Evolutionary conservation across 2,113 vertebrate genomes (phyloP).

Genomic region (Corydoras maculifer): DNA sequence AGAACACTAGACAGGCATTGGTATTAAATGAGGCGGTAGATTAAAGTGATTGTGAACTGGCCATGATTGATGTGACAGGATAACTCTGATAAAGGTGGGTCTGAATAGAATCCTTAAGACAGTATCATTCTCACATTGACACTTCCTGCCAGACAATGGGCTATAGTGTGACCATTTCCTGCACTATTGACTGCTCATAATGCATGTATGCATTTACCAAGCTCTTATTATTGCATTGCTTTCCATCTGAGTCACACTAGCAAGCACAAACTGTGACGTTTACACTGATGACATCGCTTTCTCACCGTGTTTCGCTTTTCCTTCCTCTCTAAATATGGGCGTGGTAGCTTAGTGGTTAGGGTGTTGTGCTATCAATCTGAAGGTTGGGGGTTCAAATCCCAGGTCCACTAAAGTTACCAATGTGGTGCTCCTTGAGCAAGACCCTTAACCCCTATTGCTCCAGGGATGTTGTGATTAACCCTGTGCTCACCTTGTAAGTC

Average conservation of each 20-base stretch:
- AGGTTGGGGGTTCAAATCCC: too few relatives aligned
- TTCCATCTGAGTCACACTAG: slow-evolving; percentile 20
- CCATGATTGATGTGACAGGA: not conserved
- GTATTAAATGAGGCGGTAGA: too few relatives aligned
- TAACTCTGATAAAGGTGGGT: not conserved
- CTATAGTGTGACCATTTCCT: slow-evolving; percentile 22
- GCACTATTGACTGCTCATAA: slow-evolving; percentile 15
- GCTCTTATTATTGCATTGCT: not conserved
- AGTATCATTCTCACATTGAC: slow-evolving; percentile 11
- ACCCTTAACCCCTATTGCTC: too few relatives aligned
- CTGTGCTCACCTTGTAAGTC: too few relatives aligned
- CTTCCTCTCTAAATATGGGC: not conserved
- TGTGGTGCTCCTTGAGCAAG: too few relatives aligned
- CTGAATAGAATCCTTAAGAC: not conserved
- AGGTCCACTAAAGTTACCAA: too few relatives aligned
- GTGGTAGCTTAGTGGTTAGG: too few relatives aligned
- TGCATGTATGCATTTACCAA: slow-evolving; percentile 11
- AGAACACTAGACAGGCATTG: too few relatives aligned
- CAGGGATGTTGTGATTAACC: too few relatives aligned
- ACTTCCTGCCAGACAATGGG: slow-evolving; percentile 25
- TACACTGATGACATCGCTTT: not conserved
- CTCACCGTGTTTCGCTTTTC: not conserved
- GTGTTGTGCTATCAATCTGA: too few relatives aligned
- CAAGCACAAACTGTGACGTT: not conserved
- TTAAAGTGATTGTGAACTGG: too few relatives aligned